phyloP scores from a whole-genome alignment of 2,888 invertebrate species.

The Parasteatoda lunata region DNA sequence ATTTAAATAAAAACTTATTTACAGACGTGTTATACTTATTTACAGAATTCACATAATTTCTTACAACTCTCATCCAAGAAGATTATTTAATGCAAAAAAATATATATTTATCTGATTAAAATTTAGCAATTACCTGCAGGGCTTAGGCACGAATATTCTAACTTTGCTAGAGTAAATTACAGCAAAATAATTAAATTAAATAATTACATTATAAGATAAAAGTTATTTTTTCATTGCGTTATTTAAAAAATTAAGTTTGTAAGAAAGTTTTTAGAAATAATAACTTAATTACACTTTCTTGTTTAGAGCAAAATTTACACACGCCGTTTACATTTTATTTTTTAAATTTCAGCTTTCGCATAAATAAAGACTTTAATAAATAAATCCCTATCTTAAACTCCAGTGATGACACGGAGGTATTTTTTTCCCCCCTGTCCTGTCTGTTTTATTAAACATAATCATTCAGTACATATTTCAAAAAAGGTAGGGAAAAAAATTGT shows the following conservation, averaged over 20 bases:
- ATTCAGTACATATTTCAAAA: background rate
- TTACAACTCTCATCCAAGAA: no score
- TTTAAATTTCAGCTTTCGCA: background rate
- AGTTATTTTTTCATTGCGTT: no score
- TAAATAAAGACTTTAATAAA: slow-evolving; percentile 9
- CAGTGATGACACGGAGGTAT: background rate
- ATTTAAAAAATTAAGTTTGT: background rate
- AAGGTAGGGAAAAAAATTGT: background rate
- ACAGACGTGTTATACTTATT: no score
- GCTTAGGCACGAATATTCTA: no score
- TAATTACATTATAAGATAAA: no score
- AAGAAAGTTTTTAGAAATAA: background rate
- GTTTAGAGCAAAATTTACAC: background rate
- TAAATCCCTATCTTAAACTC: background rate
- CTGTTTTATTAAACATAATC: slow-evolving; percentile 1
- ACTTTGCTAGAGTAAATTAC: no score
- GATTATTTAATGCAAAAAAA: no score
- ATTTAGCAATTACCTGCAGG: no score
- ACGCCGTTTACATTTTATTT: background rate
- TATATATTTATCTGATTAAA: no score
- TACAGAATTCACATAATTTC: no score
- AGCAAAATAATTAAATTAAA: no score
- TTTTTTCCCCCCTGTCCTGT: background rate
- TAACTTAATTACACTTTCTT: slow-evolving; percentile 1
- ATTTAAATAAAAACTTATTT: no score